These are phyloP conservation scores for Endomychus coccineus DNA, from an alignment of 2,888 invertebrate genomes.

Conservation along the genomic window DNA sequence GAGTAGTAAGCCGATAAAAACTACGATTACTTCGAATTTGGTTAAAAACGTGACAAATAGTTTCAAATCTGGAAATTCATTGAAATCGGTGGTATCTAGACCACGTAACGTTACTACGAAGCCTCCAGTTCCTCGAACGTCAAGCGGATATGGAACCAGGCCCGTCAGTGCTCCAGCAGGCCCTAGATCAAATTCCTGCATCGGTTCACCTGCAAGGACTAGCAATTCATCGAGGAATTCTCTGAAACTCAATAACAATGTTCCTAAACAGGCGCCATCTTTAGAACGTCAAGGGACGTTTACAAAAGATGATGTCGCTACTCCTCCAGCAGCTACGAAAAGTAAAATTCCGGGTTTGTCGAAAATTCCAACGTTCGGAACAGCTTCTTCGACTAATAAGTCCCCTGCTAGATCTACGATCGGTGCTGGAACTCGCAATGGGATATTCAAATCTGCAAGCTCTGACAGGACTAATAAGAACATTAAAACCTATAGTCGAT, in stretches of 20 bases:
- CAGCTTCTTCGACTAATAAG: constrained; percentile 35
- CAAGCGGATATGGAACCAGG: constrained; percentile 26
- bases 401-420: constrained; percentile 38
- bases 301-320: constrained; percentile 66
- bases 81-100: constrained; percentile 21
- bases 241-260: constrained; percentile 17
- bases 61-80: constrained; percentile 18
- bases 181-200: constrained; percentile 27
- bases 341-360: constrained; percentile 24
- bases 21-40: constrained; percentile 35
- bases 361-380: constrained; percentile 22
- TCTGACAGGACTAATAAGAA: constrained; percentile 18
- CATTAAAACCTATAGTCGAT: constrained; percentile 33
- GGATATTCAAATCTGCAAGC: constrained; percentile 31
- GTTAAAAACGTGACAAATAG: constrained; percentile 37
- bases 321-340: constrained; percentile 20
- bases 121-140: constrained; percentile 11
- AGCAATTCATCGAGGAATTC: constrained; percentile 2
- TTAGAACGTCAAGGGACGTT: constrained; percentile 85
- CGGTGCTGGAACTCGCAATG: constrained; percentile 14
- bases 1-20: constrained; percentile 33
- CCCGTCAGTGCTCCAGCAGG: constrained; percentile 15
- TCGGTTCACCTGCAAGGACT: constrained; percentile 17
- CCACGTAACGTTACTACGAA: constrained; percentile 15
- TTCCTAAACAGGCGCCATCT: constrained; percentile 34